These are phyloP conservation scores for Ammodytes dubius DNA, from an alignment of 2,113 vertebrate species.

Conservation along the genomic window DNA sequence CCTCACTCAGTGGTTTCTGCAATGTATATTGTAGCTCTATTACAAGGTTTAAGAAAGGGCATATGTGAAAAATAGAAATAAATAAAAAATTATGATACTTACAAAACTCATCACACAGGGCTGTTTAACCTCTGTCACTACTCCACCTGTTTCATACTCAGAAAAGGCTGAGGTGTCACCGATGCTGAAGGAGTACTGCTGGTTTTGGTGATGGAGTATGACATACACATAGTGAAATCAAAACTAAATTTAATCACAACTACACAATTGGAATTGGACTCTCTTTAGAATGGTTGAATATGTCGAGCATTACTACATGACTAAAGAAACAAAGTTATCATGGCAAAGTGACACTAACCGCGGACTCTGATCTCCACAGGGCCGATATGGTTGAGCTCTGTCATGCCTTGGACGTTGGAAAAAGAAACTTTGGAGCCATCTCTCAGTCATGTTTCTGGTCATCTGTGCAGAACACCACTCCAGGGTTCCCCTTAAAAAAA, in stretches of 20 bases:
- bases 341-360: slow-evolving; percentile 75
- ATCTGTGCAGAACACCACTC: slow-evolving; percentile 82
- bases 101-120: slow-evolving; percentile 81
- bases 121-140: slow-evolving; percentile 83
- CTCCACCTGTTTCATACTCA: slow-evolving; percentile 82
- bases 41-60: not conserved
- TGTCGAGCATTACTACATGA: not conserved
- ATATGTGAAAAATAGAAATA: not conserved
- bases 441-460: slow-evolving; percentile 58
- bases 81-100: slow-evolving; percentile 64
- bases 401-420: slow-evolving; percentile 90
- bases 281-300: not conserved
- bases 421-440: slow-evolving; percentile 84
- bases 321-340: not conserved
- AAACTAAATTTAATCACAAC: not conserved
- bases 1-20: slow-evolving; percentile 82
- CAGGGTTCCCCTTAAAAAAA: slow-evolving; percentile 83
- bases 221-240: not conserved
- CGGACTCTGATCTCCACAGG: slow-evolving; percentile 77
- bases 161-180: slow-evolving; percentile 88
- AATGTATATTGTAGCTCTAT: not conserved
- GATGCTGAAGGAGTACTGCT: slow-evolving; percentile 83
- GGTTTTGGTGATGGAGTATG: slow-evolving; percentile 67
- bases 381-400: slow-evolving; percentile 85
- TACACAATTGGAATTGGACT: not conserved